These are phyloP conservation scores for Nasonia oneida DNA, from an alignment of 2,888 invertebrate species.

Conservation along the genomic window DNA sequence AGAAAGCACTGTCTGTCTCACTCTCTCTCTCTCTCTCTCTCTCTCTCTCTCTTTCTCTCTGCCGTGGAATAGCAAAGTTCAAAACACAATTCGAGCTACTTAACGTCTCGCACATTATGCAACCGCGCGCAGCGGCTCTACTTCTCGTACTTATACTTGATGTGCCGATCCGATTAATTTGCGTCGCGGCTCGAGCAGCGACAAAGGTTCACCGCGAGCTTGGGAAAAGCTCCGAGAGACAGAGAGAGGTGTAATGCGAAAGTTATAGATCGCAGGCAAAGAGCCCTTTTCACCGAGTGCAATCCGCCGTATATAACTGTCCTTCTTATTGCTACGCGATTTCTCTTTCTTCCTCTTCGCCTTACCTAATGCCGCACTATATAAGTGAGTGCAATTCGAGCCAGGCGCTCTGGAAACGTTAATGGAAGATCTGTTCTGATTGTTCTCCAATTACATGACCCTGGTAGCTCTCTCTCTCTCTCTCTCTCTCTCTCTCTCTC, in stretches of 20 bases:
- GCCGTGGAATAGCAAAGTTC: constrained; percentile 38
- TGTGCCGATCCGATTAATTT: constrained; percentile 69
- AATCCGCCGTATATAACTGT: constrained; percentile 72
- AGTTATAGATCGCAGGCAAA: constrained; percentile 50
- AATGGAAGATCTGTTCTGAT: neutral
- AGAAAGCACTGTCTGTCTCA: neutral
- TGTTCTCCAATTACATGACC: neutral
- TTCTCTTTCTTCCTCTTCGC: neutral
- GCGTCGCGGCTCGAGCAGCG: constrained; percentile 57
- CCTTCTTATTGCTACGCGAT: constrained; percentile 71
- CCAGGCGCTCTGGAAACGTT: neutral
- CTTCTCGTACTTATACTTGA: constrained; percentile 2
- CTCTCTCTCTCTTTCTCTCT: no score
- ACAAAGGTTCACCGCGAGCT: constrained; percentile 60
- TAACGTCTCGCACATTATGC: constrained; percentile 22
- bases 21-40: neutral
- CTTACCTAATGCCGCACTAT: neutral
- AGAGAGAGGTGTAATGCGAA: neutral
- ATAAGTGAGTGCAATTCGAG: neutral
- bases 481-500: no score
- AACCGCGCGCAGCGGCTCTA: neutral
- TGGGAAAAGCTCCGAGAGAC: constrained; percentile 61
- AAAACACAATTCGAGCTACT: constrained; percentile 46
- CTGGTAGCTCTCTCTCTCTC: no score
- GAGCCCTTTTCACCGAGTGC: constrained; percentile 75